Conservation (phyloP, 2,797 vertebrate species). For the Setipinna tenuifilis region DNA sequence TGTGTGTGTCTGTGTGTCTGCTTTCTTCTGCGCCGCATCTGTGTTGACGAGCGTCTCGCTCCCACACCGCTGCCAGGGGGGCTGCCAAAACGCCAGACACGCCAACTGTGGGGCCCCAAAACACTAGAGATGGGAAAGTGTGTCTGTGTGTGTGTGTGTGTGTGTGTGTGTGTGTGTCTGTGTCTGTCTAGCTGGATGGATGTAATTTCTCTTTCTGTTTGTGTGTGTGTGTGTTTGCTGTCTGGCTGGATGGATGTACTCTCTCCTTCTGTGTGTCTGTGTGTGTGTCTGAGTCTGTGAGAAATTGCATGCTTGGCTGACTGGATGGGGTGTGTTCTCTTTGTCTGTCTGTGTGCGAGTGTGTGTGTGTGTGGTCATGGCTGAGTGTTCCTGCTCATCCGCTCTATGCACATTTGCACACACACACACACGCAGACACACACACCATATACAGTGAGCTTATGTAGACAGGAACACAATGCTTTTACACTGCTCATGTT, state of each 20-base stretch:
- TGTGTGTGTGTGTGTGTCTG: background rate
- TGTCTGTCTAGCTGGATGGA: background rate
- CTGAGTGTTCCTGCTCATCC: background rate
- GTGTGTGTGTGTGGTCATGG: background rate
- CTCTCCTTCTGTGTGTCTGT: no score
- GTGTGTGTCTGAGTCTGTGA: no score
- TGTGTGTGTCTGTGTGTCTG: background rate
- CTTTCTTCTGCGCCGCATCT: background rate
- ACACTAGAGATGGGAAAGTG: background rate
- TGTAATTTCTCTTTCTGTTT: no score
- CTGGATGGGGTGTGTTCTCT: no score
- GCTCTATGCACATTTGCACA: background rate
- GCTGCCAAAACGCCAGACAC: background rate
- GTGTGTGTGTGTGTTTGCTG: no score
- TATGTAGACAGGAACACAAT: no score
- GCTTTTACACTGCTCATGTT: no score
- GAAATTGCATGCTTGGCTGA: no score
- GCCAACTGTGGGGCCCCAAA: background rate
- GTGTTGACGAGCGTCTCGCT: background rate
- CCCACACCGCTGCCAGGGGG: background rate
- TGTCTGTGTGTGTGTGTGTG: background rate
- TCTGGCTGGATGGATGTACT: no score
- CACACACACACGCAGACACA: no score
- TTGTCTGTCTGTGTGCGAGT: background rate
- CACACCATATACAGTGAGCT: no score